A percentile compares a stretch with the other conserved stretches of the same genome.
Evolutionary conservation across 2,113 vertebrate species (phyloP).

Genomic region (Apaloderma vittatum): DNA sequence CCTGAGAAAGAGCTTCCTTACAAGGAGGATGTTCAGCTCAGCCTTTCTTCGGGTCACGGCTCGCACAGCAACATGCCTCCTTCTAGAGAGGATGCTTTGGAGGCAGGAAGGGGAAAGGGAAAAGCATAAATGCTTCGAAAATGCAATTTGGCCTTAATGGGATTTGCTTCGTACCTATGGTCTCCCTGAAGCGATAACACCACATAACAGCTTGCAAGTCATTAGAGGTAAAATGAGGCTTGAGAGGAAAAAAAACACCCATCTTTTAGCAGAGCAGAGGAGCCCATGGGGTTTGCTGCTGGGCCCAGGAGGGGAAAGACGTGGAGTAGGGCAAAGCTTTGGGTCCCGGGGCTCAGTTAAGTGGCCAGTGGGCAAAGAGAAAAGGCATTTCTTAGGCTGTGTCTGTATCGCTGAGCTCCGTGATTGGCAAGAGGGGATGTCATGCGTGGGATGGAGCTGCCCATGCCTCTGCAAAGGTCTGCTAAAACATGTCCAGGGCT

Average conservation of each 20-base stretch:
- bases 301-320: not conserved
- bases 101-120: not conserved
- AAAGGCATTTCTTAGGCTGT: not conserved
- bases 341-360: not conserved
- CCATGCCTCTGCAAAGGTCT: not conserved
- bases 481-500: fast-evolving
- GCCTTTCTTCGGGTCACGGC: not conserved
- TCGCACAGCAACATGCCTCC: not conserved
- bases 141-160: not conserved
- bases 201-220: not conserved
- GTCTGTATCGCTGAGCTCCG: not conserved
- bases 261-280: not conserved
- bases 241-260: fast-evolving
- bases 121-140: not conserved
- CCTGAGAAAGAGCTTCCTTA: not conserved
- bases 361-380: not conserved
- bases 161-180: not conserved
- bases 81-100: not conserved
- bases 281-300: not conserved
- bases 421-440: fast-evolving
- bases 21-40: not conserved
- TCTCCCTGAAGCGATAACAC: not conserved
- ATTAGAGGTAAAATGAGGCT: not conserved
- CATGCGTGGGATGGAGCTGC: fast-evolving
- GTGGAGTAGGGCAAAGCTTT: not conserved